phyloP scores from a whole-genome alignment of 2,113 vertebrate genomes.

The Bubo bubo region DNA sequence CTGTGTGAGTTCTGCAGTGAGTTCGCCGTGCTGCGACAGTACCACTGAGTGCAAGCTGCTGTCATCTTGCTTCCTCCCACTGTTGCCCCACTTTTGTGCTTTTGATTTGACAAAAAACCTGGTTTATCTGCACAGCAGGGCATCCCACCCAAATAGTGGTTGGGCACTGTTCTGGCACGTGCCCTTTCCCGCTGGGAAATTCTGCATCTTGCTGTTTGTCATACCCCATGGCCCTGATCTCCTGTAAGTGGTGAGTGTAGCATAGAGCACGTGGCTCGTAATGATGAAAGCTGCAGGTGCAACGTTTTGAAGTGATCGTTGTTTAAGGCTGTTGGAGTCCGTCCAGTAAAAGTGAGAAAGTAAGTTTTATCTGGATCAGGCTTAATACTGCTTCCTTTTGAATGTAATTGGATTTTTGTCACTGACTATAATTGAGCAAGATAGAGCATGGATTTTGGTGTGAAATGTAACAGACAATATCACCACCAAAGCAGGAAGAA shows the following conservation, averaged over 20 bases:
- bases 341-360: neutral
- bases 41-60: neutral
- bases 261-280: rapidly evolving
- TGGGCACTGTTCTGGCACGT: rapidly evolving
- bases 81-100: neutral
- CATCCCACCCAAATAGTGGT: rapidly evolving
- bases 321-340: neutral
- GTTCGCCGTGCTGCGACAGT: neutral
- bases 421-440: neutral
- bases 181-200: neutral
- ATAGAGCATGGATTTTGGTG: neutral
- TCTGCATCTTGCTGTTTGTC: neutral
- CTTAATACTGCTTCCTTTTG: neutral
- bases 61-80: neutral
- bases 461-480: neutral
- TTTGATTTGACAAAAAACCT: neutral
- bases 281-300: neutral
- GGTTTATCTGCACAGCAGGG: neutral
- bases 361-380: neutral
- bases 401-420: neutral
- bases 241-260: neutral
- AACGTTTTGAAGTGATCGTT: rapidly evolving
- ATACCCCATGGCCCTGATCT: neutral
- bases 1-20: neutral
- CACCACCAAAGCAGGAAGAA: neutral